Evolutionary conservation across 2,797 vertebrate genomes (phyloP), one percentile per base, ranked within the genome.

Genomic region (Pseudomugil tenellus): DNA sequence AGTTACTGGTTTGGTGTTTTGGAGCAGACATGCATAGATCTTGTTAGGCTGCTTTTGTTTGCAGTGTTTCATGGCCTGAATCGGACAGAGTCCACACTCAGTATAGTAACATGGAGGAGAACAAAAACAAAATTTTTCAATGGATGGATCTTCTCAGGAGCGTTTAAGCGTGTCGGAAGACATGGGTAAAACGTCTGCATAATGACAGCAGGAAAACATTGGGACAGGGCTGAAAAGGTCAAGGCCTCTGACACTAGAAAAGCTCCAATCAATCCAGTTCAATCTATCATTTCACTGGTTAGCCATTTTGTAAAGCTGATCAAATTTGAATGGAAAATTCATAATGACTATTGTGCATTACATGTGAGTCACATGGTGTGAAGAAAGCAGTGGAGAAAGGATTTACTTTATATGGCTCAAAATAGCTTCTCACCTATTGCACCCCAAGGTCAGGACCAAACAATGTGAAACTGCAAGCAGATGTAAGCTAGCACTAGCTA

Each of bases 41-140:
- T 89, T 84, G 87, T 92, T 91, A 89, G 87, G 76, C 80, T 66
- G 83, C 73, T 70, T 57, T 72, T 77, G 43, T 81, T 79, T 74
- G 82, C 72, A 73, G 72, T 76, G 37, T 69, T 89, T 87, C 85
- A 83, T 58, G 79, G 79, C 73, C 76, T 59, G 81, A 82, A 83
- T 87, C 59, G 16, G 71, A 58, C 72, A 66, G 53, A 88, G 84
- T 73, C 77, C 79, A 85, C 77, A 74, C 79, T 86, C 81, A 83
- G 73, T 69, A 62, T 77, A 58, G 62, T 76, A 79, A 84, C 77
- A 72, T 3, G 17, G 56, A 72, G 79, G 76, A 80, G 68, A 60
- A 84, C 21, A 70, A 70, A 58, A 67, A 49, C n/a, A 29, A 29
- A 3, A 46, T 4, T 63, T 69, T 39, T 53, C 76, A 66, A 55